Conservation (phyloP, 2,797 vertebrate species). For the Etheostoma nigrum region DNA sequence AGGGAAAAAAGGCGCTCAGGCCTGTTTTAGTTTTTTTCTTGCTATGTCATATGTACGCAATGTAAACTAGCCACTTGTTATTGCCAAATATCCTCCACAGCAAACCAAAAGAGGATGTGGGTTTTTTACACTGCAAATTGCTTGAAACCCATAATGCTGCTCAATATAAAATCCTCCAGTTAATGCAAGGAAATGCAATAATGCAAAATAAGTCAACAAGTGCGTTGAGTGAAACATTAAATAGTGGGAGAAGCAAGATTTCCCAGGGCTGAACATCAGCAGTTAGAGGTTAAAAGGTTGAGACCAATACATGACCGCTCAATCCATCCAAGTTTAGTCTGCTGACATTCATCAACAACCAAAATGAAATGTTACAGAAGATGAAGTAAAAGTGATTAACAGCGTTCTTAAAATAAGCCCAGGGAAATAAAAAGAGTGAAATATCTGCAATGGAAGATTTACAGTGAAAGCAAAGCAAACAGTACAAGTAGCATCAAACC, state of each 20-base stretch:
- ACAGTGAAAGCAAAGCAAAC: constrained; percentile 13
- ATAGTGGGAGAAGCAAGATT: constrained; percentile 30
- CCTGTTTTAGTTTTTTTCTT: constrained; percentile 29
- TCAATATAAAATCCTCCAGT: not conserved
- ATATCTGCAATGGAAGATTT: constrained; percentile 3
- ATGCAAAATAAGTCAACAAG: not conserved
- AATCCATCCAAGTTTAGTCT: constrained; percentile 54
- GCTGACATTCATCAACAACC: constrained; percentile 47
- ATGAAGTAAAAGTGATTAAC: constrained; percentile 27
- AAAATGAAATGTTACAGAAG: constrained; percentile 45
- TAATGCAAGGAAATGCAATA: constrained; percentile 16
- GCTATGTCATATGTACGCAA: constrained; percentile 61
- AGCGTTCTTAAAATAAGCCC: constrained; percentile 26
- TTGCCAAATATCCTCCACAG: constrained; percentile 48
- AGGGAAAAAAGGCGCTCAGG: not conserved
- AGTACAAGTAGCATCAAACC: not conserved
- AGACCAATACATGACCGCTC: constrained; percentile 44
- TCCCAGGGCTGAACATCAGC: constrained; percentile 42
- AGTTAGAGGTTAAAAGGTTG: constrained; percentile 35
- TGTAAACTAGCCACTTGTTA: constrained; percentile 36
- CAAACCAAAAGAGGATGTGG: constrained; percentile 52
- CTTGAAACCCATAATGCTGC: constrained; percentile 3
- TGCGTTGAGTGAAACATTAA: not conserved
- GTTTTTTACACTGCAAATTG: constrained; percentile 1
- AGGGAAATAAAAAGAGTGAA: not conserved